These are phyloP conservation scores for Brachyalestes nurse DNA, from an alignment of 2,797 vertebrate genomes.

Conservation along the genomic window DNA sequence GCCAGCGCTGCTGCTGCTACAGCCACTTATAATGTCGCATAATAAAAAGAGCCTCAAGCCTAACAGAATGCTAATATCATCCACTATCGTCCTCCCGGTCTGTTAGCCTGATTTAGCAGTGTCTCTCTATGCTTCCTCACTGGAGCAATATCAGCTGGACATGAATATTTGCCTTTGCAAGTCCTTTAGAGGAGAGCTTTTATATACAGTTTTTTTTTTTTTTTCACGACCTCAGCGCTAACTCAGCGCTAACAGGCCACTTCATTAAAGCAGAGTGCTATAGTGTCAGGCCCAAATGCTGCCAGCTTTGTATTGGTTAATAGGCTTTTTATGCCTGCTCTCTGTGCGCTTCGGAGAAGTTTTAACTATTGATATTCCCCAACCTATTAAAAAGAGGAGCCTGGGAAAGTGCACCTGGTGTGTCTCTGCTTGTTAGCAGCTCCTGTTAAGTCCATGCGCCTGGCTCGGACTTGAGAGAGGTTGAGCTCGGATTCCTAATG, in stretches of 20 bases:
- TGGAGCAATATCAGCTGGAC: slow-evolving; percentile 31
- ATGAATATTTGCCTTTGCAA: slow-evolving; percentile 36
- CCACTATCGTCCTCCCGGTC: slow-evolving; percentile 9
- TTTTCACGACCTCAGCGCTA: slow-evolving; percentile 41
- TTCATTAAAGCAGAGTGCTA: slow-evolving; percentile 60
- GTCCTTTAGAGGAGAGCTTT: slow-evolving; percentile 36
- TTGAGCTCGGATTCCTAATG: not conserved
- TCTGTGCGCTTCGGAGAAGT: slow-evolving; percentile 70
- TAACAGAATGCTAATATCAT: slow-evolving; percentile 43
- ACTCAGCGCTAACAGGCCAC: slow-evolving; percentile 50
- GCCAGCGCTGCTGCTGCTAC: not conserved
- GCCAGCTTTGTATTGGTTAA: slow-evolving; percentile 74
- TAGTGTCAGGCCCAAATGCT: slow-evolving; percentile 68
- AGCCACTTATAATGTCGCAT: slow-evolving; percentile 44
- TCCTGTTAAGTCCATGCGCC: not conserved
- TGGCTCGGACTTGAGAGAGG: not conserved
- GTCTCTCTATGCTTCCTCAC: not conserved
- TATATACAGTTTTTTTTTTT: slow-evolving; percentile 13
- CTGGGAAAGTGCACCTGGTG: slow-evolving; percentile 66
- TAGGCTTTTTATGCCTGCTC: slow-evolving; percentile 78
- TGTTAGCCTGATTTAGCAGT: slow-evolving; percentile 25
- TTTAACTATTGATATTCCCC: slow-evolving; percentile 75
- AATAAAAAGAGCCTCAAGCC: slow-evolving; percentile 35
- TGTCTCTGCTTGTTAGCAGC: not conserved
- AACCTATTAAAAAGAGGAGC: slow-evolving; percentile 51